Evolutionary conservation across 1,140 invertebrate species (phyloP).

Genomic region (Panulirus ornatus): DNA sequence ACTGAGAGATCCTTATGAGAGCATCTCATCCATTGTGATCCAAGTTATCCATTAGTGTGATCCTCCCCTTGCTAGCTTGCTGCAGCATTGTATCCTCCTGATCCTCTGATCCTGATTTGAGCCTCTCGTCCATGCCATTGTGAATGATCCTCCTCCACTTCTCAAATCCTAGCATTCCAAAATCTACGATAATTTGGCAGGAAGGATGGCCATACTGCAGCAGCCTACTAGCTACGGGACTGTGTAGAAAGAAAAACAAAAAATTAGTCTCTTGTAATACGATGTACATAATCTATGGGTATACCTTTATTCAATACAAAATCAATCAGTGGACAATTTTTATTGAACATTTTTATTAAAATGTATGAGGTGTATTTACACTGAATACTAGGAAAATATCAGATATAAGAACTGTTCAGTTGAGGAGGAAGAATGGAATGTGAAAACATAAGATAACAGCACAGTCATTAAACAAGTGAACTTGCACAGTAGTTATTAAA

Average conservation of each 20-base stretch:
- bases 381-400: conserved; percentile 41
- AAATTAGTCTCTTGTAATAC: conserved; percentile 60
- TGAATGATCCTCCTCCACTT: conserved; percentile 69
- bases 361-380: conserved; percentile 48
- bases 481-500: conserved; percentile 3
- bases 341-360: conserved; percentile 50
- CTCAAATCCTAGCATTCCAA: conserved; percentile 72
- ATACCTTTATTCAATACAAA: conserved; percentile 68
- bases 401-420: conserved; percentile 42
- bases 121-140: conserved; percentile 48
- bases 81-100: conserved; percentile 66
- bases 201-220: conserved; percentile 71
- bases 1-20: conserved; percentile 65
- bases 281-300: conserved; percentile 43
- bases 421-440: conserved; percentile 61
- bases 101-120: conserved; percentile 56
- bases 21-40: conserved; percentile 67
- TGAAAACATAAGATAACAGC: conserved; percentile 57
- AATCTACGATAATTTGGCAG: conserved; percentile 73
- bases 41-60: conserved; percentile 66
- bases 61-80: conserved; percentile 69
- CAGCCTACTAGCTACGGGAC: conserved; percentile 74
- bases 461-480: conserved; percentile 28
- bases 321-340: conserved; percentile 41
- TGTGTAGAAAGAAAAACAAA: conserved; percentile 72